Base-by-base conservation (phyloP, 2,113 vertebrate genomes). In the Lipophrys pholis region DNA sequence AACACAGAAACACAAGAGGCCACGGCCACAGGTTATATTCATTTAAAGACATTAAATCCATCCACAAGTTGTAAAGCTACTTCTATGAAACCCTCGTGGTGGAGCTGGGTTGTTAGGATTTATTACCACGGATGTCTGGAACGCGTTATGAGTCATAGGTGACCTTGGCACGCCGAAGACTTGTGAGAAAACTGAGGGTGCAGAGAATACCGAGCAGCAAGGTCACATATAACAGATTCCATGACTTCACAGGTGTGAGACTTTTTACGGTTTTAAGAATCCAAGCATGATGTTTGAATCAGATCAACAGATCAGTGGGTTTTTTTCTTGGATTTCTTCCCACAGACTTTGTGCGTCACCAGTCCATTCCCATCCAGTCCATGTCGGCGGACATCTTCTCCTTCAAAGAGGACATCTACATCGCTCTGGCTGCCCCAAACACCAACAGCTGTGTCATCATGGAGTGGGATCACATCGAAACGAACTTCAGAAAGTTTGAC, bases 381-480 rank as follows among this genome's bases (percentile, higher is more conserved):
- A 95, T 99, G 75, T 98, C 98, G 0, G 96, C 97, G 36, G 97
- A 99, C 76, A 96, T 97, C 0, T 99, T 99, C 91, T 93, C 94
- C 78, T 95, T 96, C 61, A 99, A 98, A 92, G 96, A 98, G 3
- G 98, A 99, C 10, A 96, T 99, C 63, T 99, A 95, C 0, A 96
- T 98, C 71, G 95, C 96, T 21, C 95, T 99, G 78, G 96, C 98
- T 0, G 95, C 97, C 59, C 97, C 97, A 36, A 95, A 94, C 89
- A 95, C 96, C 90, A 97, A 98, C 94, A 99, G 97, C 92, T 99
- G 98, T 86, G 95, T 97, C 92, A 93, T 99, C 69, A 92, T 99
- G 90, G 96, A 99, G 84, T 99, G 98, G 98, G 97, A 99, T 87
- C 97, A 99, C 90, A 95, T 99, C 48, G 98, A 99, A 84, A 95